Percentiles rank a stretch among this genome's conserved stretches.
Conservation (phyloP, 2,113 vertebrate genomes). For the Nanorana parkeri region DNA sequence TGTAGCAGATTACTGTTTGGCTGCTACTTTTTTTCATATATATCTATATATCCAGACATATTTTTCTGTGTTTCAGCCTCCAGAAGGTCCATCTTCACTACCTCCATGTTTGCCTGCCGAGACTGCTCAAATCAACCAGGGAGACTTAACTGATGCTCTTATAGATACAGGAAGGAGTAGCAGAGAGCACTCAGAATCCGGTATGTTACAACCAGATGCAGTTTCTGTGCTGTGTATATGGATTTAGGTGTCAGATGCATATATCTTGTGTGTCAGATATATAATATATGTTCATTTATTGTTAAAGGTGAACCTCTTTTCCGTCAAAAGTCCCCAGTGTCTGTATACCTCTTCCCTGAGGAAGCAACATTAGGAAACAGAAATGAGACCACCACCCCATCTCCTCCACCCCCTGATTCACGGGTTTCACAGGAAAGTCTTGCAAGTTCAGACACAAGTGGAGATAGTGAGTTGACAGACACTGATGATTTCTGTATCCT, state of each 20-base stretch:
- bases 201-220: background rate
- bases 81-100: constrained; percentile 79
- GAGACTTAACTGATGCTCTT: constrained; percentile 86
- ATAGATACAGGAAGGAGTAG: constrained; percentile 81
- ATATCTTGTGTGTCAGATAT: too few relatives aligned
- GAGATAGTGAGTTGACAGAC: constrained; percentile 77
- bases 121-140: constrained; percentile 89
- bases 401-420: constrained; percentile 54
- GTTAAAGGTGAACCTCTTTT: constrained; percentile 69
- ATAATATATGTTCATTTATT: background rate
- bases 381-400: constrained; percentile 57
- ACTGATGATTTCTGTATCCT: constrained; percentile 92
- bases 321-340: constrained; percentile 79
- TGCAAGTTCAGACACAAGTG: constrained; percentile 71
- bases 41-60: too few relatives aligned
- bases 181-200: constrained; percentile 65
- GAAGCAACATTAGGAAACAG: constrained; percentile 66
- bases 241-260: too few relatives aligned
- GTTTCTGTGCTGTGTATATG: background rate
- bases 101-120: constrained; percentile 82
- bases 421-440: constrained; percentile 51
- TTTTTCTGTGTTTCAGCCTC: constrained; percentile 70
- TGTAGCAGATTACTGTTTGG: too few relatives aligned
- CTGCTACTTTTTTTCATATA: too few relatives aligned
- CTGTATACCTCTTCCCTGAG: constrained; percentile 88